Conservation (phyloP, 2,888 invertebrate species). For the Rhamnusium bicolor region DNA sequence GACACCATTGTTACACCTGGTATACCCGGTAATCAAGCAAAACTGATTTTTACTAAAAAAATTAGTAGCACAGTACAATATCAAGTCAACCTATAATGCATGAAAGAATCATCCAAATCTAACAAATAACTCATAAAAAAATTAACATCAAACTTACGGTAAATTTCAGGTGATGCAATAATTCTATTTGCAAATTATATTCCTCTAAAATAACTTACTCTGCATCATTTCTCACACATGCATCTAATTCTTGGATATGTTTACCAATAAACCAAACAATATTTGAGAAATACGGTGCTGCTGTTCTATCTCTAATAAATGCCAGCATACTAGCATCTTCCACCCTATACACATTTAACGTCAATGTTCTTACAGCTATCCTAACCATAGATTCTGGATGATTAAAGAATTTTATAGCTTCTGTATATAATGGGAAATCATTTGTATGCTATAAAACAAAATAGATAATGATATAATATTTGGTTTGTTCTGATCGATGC, state of each 20-base stretch:
- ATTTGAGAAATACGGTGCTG: constrained; percentile 98
- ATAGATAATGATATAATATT: background rate
- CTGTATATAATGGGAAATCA: constrained; percentile 99
- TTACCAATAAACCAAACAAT: constrained; percentile 99
- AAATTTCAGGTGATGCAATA: no score
- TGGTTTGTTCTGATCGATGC: no score
- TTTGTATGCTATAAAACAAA: constrained; percentile 86
- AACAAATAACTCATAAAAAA: background rate
- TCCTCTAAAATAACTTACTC: constrained; percentile 80
- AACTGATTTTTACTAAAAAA: no score
- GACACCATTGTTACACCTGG: no score
- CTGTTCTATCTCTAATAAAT: constrained; percentile 96
- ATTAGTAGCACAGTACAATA: no score
- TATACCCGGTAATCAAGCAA: no score
- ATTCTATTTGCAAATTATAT: no score
- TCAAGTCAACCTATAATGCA: no score
- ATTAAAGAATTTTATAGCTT: constrained; percentile 99
- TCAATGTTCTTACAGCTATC: constrained; percentile 97
- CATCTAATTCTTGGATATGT: constrained; percentile 95
- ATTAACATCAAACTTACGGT: background rate
- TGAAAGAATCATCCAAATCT: no score
- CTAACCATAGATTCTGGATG: constrained; percentile 99
- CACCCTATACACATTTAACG: constrained; percentile 96
- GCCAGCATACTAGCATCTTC: constrained; percentile 95
- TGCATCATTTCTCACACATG: constrained; percentile 94